Evolutionary conservation across 2,888 invertebrate species (phyloP).

Genomic region (Muscina levida): DNA sequence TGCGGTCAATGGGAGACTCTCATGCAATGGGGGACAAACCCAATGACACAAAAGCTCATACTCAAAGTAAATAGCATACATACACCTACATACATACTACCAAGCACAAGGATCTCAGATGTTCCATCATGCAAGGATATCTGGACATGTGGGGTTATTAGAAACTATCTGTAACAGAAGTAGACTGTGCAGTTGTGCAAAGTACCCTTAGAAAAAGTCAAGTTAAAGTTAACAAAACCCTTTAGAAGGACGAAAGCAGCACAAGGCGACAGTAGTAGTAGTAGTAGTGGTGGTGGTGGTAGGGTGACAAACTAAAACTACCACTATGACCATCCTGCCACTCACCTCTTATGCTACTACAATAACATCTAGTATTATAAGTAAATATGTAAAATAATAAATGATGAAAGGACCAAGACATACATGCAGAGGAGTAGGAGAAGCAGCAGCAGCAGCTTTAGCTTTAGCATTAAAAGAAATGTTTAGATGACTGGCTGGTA

Average conservation of each 20-base stretch:
- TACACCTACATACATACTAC: neutral
- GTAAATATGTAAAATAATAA: slow-evolving; percentile 41
- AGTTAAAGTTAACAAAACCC: slow-evolving; percentile 46
- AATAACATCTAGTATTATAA: slow-evolving; percentile 11
- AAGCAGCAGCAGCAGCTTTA: neutral
- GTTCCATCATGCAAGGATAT: slow-evolving; percentile 49
- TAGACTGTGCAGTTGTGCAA: neutral
- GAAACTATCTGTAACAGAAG: slow-evolving; percentile 53
- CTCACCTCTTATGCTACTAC: too few species aligned
- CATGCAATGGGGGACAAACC: slow-evolving; percentile 68
- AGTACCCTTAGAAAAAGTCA: slow-evolving; percentile 57
- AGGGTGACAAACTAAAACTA: neutral
- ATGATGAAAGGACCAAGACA: slow-evolving; percentile 6
- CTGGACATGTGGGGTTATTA: slow-evolving; percentile 42
- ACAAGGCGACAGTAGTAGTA: neutral
- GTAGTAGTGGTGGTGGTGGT: too few species aligned
- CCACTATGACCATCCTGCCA: neutral
- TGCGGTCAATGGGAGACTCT: slow-evolving; percentile 72
- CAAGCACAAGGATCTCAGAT: slow-evolving; percentile 8
- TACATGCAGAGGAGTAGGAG: slow-evolving; percentile 2
- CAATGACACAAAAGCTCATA: slow-evolving; percentile 42
- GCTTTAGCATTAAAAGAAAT: neutral
- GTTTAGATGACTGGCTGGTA: neutral
- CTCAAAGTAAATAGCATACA: slow-evolving; percentile 67
- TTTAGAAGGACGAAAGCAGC: slow-evolving; percentile 33